phyloP scores from a whole-genome alignment of 2,888 invertebrate genomes.

The Dioctria linearis region DNA sequence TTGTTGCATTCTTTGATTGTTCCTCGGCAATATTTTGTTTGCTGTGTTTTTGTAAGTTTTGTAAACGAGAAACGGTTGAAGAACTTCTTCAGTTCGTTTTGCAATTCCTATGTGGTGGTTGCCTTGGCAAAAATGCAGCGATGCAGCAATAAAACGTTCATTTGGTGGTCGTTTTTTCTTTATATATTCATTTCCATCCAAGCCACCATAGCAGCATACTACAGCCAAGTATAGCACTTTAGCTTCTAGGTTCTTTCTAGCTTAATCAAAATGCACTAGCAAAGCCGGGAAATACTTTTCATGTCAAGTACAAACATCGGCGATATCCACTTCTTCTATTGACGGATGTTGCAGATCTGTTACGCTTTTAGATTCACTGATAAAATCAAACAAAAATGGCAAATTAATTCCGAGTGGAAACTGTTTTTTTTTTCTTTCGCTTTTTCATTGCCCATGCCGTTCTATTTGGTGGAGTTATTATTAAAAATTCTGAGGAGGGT shows the following conservation, averaged over 20 bases:
- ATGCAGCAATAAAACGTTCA: constrained; percentile 9
- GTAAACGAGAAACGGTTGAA: neutral
- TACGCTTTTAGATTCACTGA: constrained; percentile 25
- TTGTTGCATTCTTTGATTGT: constrained; percentile 19
- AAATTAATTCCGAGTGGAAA: constrained; percentile 26
- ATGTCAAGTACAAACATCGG: constrained; percentile 41
- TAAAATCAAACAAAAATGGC: constrained; percentile 36
- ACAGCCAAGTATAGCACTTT: neutral
- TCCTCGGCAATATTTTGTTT: constrained; percentile 5
- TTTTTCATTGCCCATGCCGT: neutral
- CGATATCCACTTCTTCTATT: constrained; percentile 21
- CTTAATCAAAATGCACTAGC: constrained; percentile 24
- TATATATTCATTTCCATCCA: neutral
- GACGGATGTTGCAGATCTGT: constrained; percentile 46
- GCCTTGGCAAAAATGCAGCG: neutral
- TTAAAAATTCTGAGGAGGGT: neutral
- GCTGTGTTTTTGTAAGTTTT: too few relatives aligned
- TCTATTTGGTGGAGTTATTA: constrained; percentile 14
- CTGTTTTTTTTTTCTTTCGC: neutral
- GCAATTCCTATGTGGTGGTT: neutral
- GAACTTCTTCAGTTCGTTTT: constrained; percentile 11
- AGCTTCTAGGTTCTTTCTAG: neutral
- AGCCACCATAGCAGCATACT: neutral
- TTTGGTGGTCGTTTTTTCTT: constrained; percentile 6
- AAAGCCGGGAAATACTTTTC: constrained; percentile 24